phyloP scores from a whole-genome alignment of 2,797 vertebrate genomes.

The Artibeus jamaicensis region DNA sequence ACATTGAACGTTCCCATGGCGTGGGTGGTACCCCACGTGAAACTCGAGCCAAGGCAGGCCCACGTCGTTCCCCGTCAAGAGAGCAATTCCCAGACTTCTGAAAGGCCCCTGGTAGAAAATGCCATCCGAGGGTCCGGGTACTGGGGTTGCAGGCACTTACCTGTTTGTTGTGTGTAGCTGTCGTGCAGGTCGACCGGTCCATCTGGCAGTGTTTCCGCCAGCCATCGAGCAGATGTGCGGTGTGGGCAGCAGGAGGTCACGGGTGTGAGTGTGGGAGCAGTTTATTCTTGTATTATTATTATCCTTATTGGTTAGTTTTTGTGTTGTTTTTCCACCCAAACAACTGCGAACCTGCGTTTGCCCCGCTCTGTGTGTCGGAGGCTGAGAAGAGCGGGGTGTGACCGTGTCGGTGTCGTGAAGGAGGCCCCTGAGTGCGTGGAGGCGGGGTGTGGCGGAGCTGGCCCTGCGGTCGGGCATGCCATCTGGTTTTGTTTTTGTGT shows the following conservation, averaged over 20 bases:
- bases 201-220: not conserved
- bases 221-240: accelerated
- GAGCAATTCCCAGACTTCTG: no score
- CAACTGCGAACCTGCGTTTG: not conserved
- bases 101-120: not conserved
- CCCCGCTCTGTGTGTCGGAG: not conserved
- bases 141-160: no score
- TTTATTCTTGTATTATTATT: accelerated
- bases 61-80: not conserved
- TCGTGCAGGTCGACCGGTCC: not conserved
- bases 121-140: accelerated
- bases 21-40: accelerated
- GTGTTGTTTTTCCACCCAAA: not conserved
- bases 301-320: accelerated
- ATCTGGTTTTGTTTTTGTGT: not conserved
- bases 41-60: not conserved
- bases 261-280: not conserved
- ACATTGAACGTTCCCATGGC: accelerated
- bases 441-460: accelerated
- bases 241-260: not conserved
- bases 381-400: accelerated
- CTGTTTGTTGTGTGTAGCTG: accelerated
- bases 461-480: accelerated
- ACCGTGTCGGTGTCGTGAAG: accelerated
- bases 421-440: accelerated